Evolutionary conservation across 1,140 invertebrate species (phyloP), one percentile per base, ranked within the genome.

Genomic region (Diachasma alloeum): DNA sequence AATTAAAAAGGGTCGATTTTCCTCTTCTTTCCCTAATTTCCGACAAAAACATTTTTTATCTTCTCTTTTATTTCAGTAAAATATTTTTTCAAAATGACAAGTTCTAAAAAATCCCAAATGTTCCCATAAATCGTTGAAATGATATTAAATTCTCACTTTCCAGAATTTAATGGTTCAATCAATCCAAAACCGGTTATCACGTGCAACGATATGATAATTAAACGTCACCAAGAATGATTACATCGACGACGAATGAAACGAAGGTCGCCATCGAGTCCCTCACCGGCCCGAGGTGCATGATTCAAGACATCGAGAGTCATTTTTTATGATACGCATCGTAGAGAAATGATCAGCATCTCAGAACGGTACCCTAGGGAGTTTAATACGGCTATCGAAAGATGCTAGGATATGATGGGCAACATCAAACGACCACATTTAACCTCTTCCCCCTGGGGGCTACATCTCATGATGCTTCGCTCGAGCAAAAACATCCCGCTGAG

Each of bases 141-240:
- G 31, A 31, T 31, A 31, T 31, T 31, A 31, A 31, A 31, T 31
- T 31, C 31, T 6, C 31, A 31, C 31, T 31, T 31, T 31, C 31
- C 31, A 56, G 67, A 70, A 76, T 71, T 70, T 56, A 67, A 72
- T 67, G 75, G 71, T 72, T 77, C 19, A 63, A 63, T 63, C 59
- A 77, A 53, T 77, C 59, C 53, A 36, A 46, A 63, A 63, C 59
- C 24, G 59, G 19, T 63, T 63, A 17, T 59, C 44, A n/a, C 17
- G 39, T 13, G 11, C 19, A 63, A n/a, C 8, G 19, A 63, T 24
- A 63, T 63, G 59, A 63, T 63, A 63, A 63, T 26, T 63, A 19
- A 22, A n/a, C 19, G 48, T n/a, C 48, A 0, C n/a, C 15, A 15
- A 19, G 15, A 19, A 8, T 22, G 48, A 56, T 56, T 19, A 13